Percentiles rank a stretch among this genome's conserved stretches.
phyloP scores from a whole-genome alignment of 1,140 invertebrate species.

The Aphaenogaster floridana region DNA sequence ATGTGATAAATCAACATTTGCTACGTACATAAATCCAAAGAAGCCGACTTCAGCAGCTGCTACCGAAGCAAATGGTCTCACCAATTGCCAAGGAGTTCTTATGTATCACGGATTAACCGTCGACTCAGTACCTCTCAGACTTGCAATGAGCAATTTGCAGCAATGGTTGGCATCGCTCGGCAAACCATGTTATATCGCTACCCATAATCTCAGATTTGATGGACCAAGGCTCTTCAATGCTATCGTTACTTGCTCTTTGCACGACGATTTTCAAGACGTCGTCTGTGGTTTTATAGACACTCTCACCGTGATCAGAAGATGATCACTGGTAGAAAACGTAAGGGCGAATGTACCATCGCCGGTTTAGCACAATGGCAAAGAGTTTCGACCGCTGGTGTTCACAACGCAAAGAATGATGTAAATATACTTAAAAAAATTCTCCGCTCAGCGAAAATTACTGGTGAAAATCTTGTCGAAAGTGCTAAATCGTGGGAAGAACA shows the following conservation, averaged over 20 bases:
- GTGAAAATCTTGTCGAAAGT: too few relatives aligned
- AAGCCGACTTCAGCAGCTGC: not conserved
- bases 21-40: not conserved
- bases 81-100: not conserved
- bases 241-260: not conserved
- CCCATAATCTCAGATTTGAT: not conserved
- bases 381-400: not conserved
- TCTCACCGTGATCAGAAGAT: not conserved
- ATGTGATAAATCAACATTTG: not conserved
- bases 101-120: not conserved
- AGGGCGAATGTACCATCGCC: not conserved
- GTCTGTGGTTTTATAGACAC: not conserved
- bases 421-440: conserved; percentile 1
- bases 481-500: too few relatives aligned
- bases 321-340: not conserved
- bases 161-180: not conserved
- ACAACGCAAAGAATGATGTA: not conserved
- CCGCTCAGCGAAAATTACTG: too few relatives aligned
- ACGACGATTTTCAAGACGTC: not conserved
- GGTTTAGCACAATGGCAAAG: not conserved
- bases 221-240: not conserved
- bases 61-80: not conserved
- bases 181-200: not conserved
- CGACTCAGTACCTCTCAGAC: not conserved
- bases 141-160: not conserved